A percentile compares a stretch with the other conserved stretches of the same genome.
These are phyloP conservation scores for Chaetodon trifasciatus DNA, from an alignment of 2,797 vertebrate species.

Conservation along the genomic window DNA sequence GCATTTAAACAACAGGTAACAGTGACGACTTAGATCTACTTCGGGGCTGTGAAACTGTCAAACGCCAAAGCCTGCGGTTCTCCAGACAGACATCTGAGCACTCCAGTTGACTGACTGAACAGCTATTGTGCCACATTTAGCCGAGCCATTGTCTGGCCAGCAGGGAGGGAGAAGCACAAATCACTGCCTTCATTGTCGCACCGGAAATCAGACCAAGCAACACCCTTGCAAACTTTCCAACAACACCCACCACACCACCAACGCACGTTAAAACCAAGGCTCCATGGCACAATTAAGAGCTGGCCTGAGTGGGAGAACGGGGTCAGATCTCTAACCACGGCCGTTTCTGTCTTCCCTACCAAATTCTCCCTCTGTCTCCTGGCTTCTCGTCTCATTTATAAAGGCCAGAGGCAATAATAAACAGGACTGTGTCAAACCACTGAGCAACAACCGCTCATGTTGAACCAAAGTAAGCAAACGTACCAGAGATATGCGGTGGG, in stretches of 20 bases:
- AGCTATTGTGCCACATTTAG: conserved; percentile 83
- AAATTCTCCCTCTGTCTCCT: conserved; percentile 39
- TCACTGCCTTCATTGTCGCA: conserved; percentile 78
- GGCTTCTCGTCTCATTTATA: conserved; percentile 30
- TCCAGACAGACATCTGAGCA: conserved; percentile 49
- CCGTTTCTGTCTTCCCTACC: conserved; percentile 40
- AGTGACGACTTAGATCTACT: conserved; percentile 9
- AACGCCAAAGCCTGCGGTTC: conserved; percentile 43
- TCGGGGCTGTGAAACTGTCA: neutral
- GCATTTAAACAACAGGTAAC: conserved; percentile 34
- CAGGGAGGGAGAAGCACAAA: conserved; percentile 74
- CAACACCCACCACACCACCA: conserved; percentile 69
- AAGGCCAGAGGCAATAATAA: conserved; percentile 28
- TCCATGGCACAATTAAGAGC: conserved; percentile 61
- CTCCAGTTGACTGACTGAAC: conserved; percentile 59
- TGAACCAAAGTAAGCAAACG: conserved; percentile 6
- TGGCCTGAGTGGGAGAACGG: conserved; percentile 50
- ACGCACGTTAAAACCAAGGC: conserved; percentile 58
- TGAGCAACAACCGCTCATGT: neutral
- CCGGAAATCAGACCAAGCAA: conserved; percentile 77
- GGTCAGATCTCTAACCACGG: conserved; percentile 49
- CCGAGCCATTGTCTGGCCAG: conserved; percentile 77
- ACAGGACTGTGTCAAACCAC: conserved; percentile 22
- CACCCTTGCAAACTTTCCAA: conserved; percentile 78
- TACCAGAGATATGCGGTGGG: conserved; percentile 88